Evolutionary conservation across 2,888 invertebrate genomes (phyloP), one percentile per base, ranked within the genome.

Genomic region (Dioctria linearis): DNA sequence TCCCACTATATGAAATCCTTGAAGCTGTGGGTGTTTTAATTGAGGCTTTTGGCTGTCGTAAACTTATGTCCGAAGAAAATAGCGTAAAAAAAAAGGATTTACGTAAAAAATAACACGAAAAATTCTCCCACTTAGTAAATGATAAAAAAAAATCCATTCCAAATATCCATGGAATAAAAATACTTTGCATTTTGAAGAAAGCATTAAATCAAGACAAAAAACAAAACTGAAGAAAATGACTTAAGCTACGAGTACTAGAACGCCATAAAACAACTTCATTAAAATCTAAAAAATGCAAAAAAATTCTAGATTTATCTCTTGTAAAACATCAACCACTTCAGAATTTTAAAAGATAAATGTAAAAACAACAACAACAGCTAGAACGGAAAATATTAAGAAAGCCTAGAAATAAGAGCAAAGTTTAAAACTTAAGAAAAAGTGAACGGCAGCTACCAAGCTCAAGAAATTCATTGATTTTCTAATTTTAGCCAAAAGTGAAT

Each of bases 391-490:
- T 25, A 25, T 25, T 25, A 25, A 25, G 25, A 40, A 9, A 46
- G 43, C 66, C 42, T 2, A 61, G n/a, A 69, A 51, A n/a, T 54
- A 54, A 54, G 11, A 54, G 25, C 51, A n/a, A 43, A 69, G 51
- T 69, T 69, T 51, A 11, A 43, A 75, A 59, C 42, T 75, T 75
- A 59, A 40, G 73, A 59, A 75, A 59, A 75, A 75, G 43, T 43
- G 73, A 75, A 13, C 73, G 40, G 59, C 59, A 71, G 71, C 39
- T 54, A 51, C 25, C 71, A 73, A 40, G 40, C 73, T 39, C 57
- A 39, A 57, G 39, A 59, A 42, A 73, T 25, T 46, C 59, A 75
- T 75, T 59, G 73, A 75, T 75, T 75, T 75, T 75, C 73, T 75
- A 75, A 75, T 75, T 75, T 75, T 75, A 75, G 73, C 57, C 59